Evolutionary conservation across 2,888 invertebrate species (phyloP), one percentile per base, ranked within the genome.

Genomic region (Orgyia antiqua): DNA sequence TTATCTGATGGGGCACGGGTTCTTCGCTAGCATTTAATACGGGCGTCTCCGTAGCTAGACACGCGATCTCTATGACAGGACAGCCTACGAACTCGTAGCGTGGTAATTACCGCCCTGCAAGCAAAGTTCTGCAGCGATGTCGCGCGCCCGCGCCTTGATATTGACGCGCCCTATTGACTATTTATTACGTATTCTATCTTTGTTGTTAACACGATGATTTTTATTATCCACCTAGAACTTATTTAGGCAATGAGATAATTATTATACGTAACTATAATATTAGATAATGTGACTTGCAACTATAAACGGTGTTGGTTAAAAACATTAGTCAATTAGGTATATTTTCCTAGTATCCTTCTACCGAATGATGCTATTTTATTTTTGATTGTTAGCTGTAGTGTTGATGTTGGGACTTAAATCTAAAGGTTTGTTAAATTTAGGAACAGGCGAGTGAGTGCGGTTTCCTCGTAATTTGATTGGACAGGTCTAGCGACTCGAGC

Each of bases 11-110:
- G 74, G 71, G 82, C 77, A 75, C 77, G 80, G 78, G 76, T 79
- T 83, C 82, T 79, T 82, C 76, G 82, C 77, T 78, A 75, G 77
- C 80, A 73, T 84, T 83, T 83, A 82, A 82, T 79, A 76, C 74
- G 69, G 75, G 79, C 79, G n/a, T n/a, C 74, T 77, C 73, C 73
- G 73, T 64, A 55, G 64, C 65, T 61, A 59, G 56, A 70, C 84
- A 86, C 86, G 86, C 84, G 80, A 86, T 73, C 68, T 74, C 71
- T 76, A 72, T 82, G 83, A 80, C 82, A 80, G 79, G 73, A 83
- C 80, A 83, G 79, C 69, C 58, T 63, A 66, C 69, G 23, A 4
- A 10, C 70, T 65, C 61, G 62, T 62, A 66, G 62, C 59, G 75
- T 62, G 73, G 82, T 82, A 83, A 84, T 84, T 83, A 75, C 72